Evolutionary conservation across 1,140 invertebrate genomes (phyloP).

Genomic region (Paramacrobiotus metropolitanus): DNA sequence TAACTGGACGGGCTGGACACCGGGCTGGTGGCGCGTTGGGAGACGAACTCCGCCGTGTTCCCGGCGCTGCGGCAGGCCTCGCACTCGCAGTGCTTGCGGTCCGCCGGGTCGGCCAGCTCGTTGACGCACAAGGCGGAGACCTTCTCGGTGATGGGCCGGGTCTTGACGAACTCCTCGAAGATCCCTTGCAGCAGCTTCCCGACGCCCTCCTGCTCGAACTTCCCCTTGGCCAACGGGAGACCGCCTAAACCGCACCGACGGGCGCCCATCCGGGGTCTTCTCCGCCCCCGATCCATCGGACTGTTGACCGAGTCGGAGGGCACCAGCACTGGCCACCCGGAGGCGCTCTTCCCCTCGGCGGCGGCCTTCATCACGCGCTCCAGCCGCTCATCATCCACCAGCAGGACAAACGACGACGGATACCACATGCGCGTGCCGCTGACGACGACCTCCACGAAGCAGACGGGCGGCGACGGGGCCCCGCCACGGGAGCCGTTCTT

Average conservation of each 20-base stretch:
- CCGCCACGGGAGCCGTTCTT: too few species aligned
- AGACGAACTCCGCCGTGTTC: too few species aligned
- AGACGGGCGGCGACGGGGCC: not conserved
- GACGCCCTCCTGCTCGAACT: not conserved
- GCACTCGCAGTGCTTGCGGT: too few species aligned
- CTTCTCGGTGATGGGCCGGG: not conserved
- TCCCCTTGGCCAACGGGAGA: not conserved
- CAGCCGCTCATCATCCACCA: slow-evolving; percentile 1
- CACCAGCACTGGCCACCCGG: not conserved
- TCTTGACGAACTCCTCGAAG: not conserved
- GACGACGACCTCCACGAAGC: not conserved
- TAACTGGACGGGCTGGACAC: too few species aligned
- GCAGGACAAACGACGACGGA: not conserved
- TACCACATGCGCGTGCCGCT: not conserved
- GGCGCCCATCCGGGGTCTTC: not conserved
- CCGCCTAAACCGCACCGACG: not conserved
- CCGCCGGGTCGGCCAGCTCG: too few species aligned
- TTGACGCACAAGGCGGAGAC: too few species aligned
- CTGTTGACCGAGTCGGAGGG: not conserved
- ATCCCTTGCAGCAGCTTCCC: not conserved
- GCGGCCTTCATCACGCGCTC: not conserved
- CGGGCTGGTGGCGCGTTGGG: too few species aligned
- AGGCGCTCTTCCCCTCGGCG: not conserved
- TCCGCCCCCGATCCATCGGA: too few species aligned
- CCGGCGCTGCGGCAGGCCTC: too few species aligned